Conservation (phyloP, 1,140 invertebrate species). For the Drosophila lini region DNA sequence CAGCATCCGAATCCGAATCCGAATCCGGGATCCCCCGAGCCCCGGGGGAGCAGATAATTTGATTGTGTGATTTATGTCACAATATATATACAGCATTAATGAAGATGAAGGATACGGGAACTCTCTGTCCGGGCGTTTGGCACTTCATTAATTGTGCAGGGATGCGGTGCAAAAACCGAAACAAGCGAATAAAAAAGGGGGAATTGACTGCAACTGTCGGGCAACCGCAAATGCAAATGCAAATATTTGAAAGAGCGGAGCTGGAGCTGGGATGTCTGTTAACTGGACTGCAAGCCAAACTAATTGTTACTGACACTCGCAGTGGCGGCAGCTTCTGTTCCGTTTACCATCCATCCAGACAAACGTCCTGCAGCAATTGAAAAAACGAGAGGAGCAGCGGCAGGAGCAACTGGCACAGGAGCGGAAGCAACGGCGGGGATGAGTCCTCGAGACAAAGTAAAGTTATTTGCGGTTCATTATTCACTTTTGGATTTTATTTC, state of each 20-base stretch:
- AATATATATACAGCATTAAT: constrained; percentile 57
- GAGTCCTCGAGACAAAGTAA: constrained; percentile 61
- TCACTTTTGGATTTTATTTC: constrained; percentile 80
- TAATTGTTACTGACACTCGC: constrained; percentile 81
- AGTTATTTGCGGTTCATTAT: constrained; percentile 83
- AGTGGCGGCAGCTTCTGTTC: constrained; percentile 25
- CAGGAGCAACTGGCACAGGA: neutral
- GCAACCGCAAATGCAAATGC: constrained; percentile 70
- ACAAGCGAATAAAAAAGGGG: neutral
- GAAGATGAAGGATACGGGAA: constrained; percentile 36
- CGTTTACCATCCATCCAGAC: constrained; percentile 34
- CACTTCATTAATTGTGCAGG: constrained; percentile 59
- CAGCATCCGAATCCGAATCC: constrained; percentile 40
- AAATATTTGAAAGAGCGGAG: constrained; percentile 60
- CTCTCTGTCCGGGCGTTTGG: constrained; percentile 40
- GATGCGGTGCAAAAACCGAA: constrained; percentile 11
- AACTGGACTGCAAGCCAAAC: constrained; percentile 65
- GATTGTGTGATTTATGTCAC: constrained; percentile 71
- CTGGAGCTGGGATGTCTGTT: constrained; percentile 38
- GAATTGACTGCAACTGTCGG: constrained; percentile 12
- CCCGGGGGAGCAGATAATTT: constrained; percentile 50
- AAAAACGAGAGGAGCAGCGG: constrained; percentile 26
- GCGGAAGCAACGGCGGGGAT: constrained; percentile 5
- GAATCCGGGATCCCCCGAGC: constrained; percentile 8
- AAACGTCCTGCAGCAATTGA: constrained; percentile 66